Evolutionary conservation across 2,888 invertebrate genomes (phyloP).

Genomic region (Habroteleia sp.): DNA sequence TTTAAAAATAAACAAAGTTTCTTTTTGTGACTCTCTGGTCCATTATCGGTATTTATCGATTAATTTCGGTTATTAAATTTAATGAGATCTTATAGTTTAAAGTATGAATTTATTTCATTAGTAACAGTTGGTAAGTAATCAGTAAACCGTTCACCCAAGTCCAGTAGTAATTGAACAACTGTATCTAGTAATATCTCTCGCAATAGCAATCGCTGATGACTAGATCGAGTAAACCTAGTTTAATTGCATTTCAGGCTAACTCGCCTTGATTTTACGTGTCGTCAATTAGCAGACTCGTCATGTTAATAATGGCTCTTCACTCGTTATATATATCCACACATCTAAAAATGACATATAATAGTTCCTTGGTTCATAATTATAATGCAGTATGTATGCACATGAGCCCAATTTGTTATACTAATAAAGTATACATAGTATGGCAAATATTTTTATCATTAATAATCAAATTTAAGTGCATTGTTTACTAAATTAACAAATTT

Average conservation of each 20-base stretch:
- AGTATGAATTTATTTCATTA: conserved; percentile 13
- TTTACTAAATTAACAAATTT: no score
- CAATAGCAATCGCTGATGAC: conserved; percentile 43
- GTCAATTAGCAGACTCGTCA: conserved; percentile 37
- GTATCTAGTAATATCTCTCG: conserved; percentile 44
- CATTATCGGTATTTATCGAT: no score
- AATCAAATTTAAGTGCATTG: no score
- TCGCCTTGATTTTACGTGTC: conserved; percentile 49
- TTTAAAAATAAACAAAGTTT: no score
- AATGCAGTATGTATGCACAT: conserved; percentile 3
- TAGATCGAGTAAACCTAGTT: conserved; percentile 44
- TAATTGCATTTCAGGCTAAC: conserved; percentile 42
- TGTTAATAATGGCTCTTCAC: conserved; percentile 6
- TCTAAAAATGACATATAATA: background rate
- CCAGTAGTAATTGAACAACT: conserved; percentile 46
- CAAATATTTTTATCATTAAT: no score
- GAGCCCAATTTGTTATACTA: no score
- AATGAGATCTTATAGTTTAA: conserved; percentile 1
- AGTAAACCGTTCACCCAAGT: conserved; percentile 3
- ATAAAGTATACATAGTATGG: no score
- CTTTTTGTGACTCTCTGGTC: no score
- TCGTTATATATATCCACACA: background rate
- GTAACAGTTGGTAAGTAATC: conserved; percentile 14
- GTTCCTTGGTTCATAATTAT: no score
- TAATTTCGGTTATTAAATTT: no score